A percentile compares a stretch with the other conserved stretches of the same genome.
phyloP scores from a whole-genome alignment of 2,113 vertebrate genomes.

The Brachirus orientalis region DNA sequence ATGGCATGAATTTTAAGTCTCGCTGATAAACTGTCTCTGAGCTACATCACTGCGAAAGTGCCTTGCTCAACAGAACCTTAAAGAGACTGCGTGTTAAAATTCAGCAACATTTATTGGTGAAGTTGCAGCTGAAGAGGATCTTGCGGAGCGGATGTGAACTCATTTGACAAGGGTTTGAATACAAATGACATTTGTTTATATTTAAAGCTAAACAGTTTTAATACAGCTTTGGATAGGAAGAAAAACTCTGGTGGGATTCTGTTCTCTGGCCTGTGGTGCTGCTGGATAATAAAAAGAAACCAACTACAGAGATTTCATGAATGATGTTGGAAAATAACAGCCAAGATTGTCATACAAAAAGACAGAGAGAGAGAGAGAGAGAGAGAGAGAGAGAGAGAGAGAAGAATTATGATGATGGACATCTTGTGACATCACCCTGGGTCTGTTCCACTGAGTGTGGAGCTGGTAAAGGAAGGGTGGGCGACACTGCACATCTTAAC shows the following conservation, averaged over 20 bases:
- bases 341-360: conserved; percentile 1
- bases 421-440: not conserved
- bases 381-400: not conserved
- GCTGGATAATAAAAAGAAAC: not conserved
- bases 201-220: no score
- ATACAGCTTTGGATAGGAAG: no score
- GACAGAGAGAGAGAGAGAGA: not conserved
- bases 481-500: conserved; percentile 32
- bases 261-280: not conserved
- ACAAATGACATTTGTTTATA: no score
- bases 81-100: no score
- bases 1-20: not conserved
- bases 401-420: conserved; percentile 1
- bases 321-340: conserved; percentile 18
- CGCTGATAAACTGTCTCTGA: not conserved
- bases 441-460: not conserved
- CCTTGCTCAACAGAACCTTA: not conserved
- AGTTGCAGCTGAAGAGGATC: no score
- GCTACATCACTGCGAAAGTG: not conserved
- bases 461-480: conserved; percentile 14
- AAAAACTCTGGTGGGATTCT: no score
- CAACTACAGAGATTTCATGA: conserved; percentile 7
- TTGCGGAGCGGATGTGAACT: no score
- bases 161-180: no score
- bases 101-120: no score